These are phyloP conservation scores for Leptodactylus fallax DNA, from an alignment of 2,797 vertebrate species.

Conservation along the genomic window DNA sequence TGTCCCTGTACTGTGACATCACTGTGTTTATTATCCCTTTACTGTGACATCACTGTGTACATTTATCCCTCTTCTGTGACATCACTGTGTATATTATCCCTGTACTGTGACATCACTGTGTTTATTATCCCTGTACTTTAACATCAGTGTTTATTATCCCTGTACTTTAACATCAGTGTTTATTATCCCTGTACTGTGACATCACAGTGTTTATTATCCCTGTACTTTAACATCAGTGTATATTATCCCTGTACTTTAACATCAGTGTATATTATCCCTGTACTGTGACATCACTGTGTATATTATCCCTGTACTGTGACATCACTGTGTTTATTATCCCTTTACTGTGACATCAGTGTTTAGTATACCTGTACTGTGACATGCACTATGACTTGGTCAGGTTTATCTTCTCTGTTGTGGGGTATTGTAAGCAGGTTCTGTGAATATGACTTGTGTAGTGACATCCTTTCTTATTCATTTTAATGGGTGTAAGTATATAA, in stretches of 20 bases:
- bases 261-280: neutral
- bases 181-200: neutral
- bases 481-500: too few species aligned
- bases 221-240: neutral
- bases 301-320: neutral
- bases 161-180: too few species aligned
- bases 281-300: neutral
- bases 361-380: neutral
- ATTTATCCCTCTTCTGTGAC: neutral
- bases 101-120: neutral
- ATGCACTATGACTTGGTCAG: too few species aligned
- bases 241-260: neutral
- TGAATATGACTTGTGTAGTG: too few species aligned
- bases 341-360: neutral
- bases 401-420: neutral
- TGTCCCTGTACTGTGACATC: too few species aligned
- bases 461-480: too few species aligned
- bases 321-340: neutral
- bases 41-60: too few species aligned
- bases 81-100: neutral
- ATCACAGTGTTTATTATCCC: neutral
- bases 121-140: neutral
- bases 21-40: too few species aligned
- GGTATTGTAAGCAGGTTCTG: too few species aligned
- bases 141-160: neutral